A percentile compares a stretch with the other conserved stretches of the same genome.
Evolutionary conservation across 2,888 invertebrate genomes (phyloP).

Genomic region (Drosophila mimica): DNA sequence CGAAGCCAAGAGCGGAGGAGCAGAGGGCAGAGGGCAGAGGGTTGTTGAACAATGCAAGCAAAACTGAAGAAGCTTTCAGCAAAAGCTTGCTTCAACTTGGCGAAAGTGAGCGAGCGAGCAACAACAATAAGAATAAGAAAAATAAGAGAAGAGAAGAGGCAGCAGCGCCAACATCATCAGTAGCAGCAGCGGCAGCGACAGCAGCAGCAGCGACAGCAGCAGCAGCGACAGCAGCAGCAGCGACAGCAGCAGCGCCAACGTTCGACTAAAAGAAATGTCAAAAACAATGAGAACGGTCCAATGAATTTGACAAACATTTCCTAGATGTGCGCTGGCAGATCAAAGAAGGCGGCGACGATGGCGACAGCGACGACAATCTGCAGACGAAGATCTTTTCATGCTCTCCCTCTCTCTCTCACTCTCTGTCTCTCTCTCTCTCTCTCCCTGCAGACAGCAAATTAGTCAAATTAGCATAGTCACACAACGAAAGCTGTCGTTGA

Average conservation of each 20-base stretch:
- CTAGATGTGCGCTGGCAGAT: conserved; percentile 85
- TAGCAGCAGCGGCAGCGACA: conserved; percentile 20
- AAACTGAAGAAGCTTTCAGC: conserved; percentile 14
- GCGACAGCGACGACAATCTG: conserved; percentile 66
- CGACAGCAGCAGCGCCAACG: conserved; percentile 29
- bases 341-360: conserved; percentile 76
- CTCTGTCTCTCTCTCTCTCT: neutral
- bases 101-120: conserved; percentile 45
- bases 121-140: conserved; percentile 3
- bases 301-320: conserved; percentile 85
- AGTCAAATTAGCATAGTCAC: conserved; percentile 71
- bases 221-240: conserved; percentile 9
- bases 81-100: conserved; percentile 42
- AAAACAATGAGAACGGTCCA: conserved; percentile 85
- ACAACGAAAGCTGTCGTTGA: conserved; percentile 53
- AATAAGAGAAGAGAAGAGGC: conserved; percentile 3
- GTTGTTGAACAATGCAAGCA: conserved; percentile 46
- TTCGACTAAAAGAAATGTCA: conserved; percentile 83
- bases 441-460: conserved; percentile 53
- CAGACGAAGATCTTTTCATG: conserved; percentile 32
- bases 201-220: conserved; percentile 17
- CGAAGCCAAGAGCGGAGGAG: neutral
- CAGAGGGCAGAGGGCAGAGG: conserved; percentile 1
- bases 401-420: conserved; percentile 5
- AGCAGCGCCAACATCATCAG: neutral